Base-by-base conservation (phyloP, 2,797 vertebrate genomes). In the Clarias fuscus region DNA sequence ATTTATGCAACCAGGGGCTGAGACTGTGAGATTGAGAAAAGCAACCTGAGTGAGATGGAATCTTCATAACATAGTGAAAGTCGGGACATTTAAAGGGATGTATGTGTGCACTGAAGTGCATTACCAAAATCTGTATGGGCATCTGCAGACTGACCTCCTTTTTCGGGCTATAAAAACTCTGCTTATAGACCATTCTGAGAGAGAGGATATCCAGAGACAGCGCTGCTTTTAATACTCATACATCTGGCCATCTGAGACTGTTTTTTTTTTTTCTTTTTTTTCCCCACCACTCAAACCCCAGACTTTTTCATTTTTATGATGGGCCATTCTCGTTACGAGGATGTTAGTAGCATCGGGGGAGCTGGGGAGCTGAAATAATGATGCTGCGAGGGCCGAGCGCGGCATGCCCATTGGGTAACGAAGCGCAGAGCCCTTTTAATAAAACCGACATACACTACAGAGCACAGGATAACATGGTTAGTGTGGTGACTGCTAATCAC, bases 131-230 rank as follows among this genome's bases (percentile, higher is more conserved):
- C 70, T 75, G 80, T 48, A 61, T 67, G 79, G 62, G 70, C 70
- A 71, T 65, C 85, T 86, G 78, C 43, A 82, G 40, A 59, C 79
- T 37, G 70, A 62, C 79, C 48, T 86, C 85, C 85, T 48, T 67
- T 59, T 86, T 73, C 30, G 62, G 78, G 24, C 84, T 56, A 65
- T 86, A 86, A 89, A 88, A 88, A 27, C 11, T 59, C 20, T 61
- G 76, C 86, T 86, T 65, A 82, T 75, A 76, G 76, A 72, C 85
- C 33, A 4, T 59, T 78, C 85, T 83, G 84, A 92, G 64, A 72
- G 48, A 91, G 93, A 94, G 86, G 86, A 92, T 94, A 94, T 93
- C 90, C 94, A 95, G 94, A 93, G 91, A 92, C 91, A 76, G 90
- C 83, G 79, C 79, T 22, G 84, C 90, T 92, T 92, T 94, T 93